phyloP scores from a whole-genome alignment of 2,888 invertebrate genomes.

The Epistrophella euchroma region DNA sequence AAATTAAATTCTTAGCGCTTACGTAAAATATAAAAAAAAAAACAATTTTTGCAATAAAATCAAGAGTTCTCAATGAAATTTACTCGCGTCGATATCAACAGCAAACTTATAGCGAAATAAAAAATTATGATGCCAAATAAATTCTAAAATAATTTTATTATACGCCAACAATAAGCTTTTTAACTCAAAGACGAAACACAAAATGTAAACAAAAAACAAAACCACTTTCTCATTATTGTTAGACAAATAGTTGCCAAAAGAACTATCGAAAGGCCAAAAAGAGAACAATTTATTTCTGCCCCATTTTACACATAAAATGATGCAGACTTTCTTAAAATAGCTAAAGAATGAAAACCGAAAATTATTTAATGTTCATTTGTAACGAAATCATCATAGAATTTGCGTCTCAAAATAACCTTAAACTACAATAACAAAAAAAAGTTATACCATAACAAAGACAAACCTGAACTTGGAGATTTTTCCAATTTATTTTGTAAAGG shows the following conservation, averaged over 20 bases:
- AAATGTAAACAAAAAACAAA: slow-evolving; percentile 29
- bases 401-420: slow-evolving; percentile 31
- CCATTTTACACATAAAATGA: slow-evolving; percentile 25
- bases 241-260: slow-evolving; percentile 69
- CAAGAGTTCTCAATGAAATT: neutral
- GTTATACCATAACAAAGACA: slow-evolving; percentile 4
- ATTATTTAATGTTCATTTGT: slow-evolving; percentile 3
- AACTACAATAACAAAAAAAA: slow-evolving; percentile 16
- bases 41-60: neutral
- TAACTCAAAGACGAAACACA: slow-evolving; percentile 25
- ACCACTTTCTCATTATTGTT: slow-evolving; percentile 32
- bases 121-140: slow-evolving; percentile 1
- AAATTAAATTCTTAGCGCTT: neutral
- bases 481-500: slow-evolving; percentile 84
- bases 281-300: slow-evolving; percentile 27
- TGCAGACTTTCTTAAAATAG: slow-evolving; percentile 66
- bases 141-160: slow-evolving; percentile 4
- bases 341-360: slow-evolving; percentile 1
- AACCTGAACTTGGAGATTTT: slow-evolving; percentile 76
- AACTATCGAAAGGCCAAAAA: slow-evolving; percentile 23
- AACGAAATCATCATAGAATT: slow-evolving; percentile 3
- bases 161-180: slow-evolving; percentile 8
- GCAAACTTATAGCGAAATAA: neutral
- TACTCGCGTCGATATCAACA: neutral
- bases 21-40: neutral